These are phyloP conservation scores for Pseudorectes ferrugineus DNA, from an alignment of 2,113 vertebrate species.

Conservation along the genomic window DNA sequence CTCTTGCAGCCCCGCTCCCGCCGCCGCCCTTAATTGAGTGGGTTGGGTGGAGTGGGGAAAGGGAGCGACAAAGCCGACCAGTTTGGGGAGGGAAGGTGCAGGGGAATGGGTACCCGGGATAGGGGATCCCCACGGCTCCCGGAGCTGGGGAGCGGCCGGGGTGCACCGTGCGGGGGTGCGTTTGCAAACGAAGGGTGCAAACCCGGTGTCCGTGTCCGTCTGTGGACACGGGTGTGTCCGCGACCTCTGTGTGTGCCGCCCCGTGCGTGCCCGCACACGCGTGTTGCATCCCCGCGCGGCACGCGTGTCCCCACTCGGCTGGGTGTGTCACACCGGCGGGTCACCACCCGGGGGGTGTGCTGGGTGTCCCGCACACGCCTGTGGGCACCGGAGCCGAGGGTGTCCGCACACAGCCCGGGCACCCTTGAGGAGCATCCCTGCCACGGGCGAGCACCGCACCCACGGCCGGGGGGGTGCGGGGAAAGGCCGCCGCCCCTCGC, in stretches of 20 bases:
- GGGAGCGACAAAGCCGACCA: not conserved
- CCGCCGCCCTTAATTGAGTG: not conserved
- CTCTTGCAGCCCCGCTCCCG: not conserved
- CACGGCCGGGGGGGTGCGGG: not conserved
- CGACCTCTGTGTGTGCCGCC: not conserved
- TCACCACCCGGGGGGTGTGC: rapidly evolving
- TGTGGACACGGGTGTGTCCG: not conserved
- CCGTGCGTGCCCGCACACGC: not conserved
- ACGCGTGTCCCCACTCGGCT: not conserved
- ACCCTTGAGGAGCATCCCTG: not conserved
- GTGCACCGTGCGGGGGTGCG: rapidly evolving
- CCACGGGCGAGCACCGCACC: not conserved
- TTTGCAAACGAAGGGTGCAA: not conserved
- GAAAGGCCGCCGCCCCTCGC: not conserved
- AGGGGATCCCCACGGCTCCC: not conserved
- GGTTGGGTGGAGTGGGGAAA: not conserved
- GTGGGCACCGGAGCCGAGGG: not conserved
- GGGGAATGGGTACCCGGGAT: not conserved
- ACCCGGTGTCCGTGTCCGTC: not conserved
- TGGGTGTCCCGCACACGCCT: not conserved
- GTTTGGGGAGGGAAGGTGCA: not conserved
- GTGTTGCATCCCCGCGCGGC: not conserved
- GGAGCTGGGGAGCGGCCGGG: not conserved
- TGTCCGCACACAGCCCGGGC: not conserved
- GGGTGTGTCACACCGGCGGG: not conserved